Conservation (phyloP, 2,113 vertebrate genomes). For the Aldabrachelys gigantea region DNA sequence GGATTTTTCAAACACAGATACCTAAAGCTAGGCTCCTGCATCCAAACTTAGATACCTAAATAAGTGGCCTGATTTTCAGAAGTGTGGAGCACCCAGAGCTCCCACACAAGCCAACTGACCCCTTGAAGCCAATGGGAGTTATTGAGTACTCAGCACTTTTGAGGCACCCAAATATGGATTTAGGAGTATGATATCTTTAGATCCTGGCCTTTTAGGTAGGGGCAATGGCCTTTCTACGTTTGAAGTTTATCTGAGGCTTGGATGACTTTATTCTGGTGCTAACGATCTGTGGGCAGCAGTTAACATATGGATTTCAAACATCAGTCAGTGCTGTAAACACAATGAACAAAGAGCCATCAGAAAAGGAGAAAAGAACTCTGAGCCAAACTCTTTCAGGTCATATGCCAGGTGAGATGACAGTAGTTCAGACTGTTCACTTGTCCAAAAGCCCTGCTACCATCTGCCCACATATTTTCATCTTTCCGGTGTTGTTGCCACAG, state of each 20-base stretch:
- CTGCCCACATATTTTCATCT: slow-evolving; percentile 68
- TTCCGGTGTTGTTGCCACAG: slow-evolving; percentile 67
- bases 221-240: not conserved
- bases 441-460: slow-evolving; percentile 54
- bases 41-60: not conserved
- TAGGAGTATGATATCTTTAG: not conserved
- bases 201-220: not conserved
- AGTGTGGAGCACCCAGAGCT: not conserved
- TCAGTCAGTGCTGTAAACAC: slow-evolving; percentile 37
- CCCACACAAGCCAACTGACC: not conserved
- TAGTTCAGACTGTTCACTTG: slow-evolving; percentile 52
- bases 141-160: not conserved
- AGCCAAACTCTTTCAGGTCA: slow-evolving; percentile 63
- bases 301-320: slow-evolving; percentile 53
- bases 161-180: not conserved
- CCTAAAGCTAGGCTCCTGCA: not conserved
- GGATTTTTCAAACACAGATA: not conserved
- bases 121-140: not conserved
- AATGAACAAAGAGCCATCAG: slow-evolving; percentile 63
- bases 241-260: slow-evolving; percentile 10
- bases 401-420: slow-evolving; percentile 66
- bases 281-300: not conserved
- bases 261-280: slow-evolving; percentile 31
- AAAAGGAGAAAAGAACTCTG: slow-evolving; percentile 48
- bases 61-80: not conserved